Base-by-base conservation (phyloP, 2,888 invertebrate genomes). In the Drosophila robusta region DNA sequence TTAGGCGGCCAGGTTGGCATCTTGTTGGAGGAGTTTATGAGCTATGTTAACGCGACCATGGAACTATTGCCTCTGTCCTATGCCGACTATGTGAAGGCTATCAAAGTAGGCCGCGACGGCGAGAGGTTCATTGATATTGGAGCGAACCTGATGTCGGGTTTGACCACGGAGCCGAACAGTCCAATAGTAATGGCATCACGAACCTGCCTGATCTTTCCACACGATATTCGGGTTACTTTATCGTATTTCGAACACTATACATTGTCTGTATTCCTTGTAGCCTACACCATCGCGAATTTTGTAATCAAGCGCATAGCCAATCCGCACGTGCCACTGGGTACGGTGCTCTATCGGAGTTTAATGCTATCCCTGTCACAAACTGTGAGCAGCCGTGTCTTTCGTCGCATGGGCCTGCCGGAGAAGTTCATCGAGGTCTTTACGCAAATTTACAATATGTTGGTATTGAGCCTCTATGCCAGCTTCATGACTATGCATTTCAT, bases 191-290 rank as follows among this genome's bases (percentile, higher is more conserved):
- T 24, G 1, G 6, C 51, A 38, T 4, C 42, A 4, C 41, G 32
- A 32, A 2, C 4, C 0, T 67, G 67, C n/a, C 34, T 67, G 4
- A n/a, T 57, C 12, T 2, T 67, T 7, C 67, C 67, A 3, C 41
- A 36, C 9, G 12, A 46, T 18, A 29, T 32, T n/a, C 11, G 0
- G 9, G 0, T 29, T 9, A n/a, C 14, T 5, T 0, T 29, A 1
- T 24, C 1, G 24, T 9, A 1, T 1, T 0, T 9, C 12, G 49
- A 8, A 49, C 11, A 3, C 9, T 45, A 4, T 7, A 12, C 38
- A 1, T 3, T 9, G 2, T 4, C 5, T 16, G 8, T 0, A 18
- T 47, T 65, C 1, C 0, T 4, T 3, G 4, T 2, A 38, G 9
- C 50, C 4, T 55, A 7, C 9, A 44, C 14, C 8, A 22, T 51